A percentile compares a stretch with the other conserved stretches of the same genome.
These are phyloP conservation scores for Drosophila macrospina DNA, from an alignment of 2,888 invertebrate species.

Conservation along the genomic window DNA sequence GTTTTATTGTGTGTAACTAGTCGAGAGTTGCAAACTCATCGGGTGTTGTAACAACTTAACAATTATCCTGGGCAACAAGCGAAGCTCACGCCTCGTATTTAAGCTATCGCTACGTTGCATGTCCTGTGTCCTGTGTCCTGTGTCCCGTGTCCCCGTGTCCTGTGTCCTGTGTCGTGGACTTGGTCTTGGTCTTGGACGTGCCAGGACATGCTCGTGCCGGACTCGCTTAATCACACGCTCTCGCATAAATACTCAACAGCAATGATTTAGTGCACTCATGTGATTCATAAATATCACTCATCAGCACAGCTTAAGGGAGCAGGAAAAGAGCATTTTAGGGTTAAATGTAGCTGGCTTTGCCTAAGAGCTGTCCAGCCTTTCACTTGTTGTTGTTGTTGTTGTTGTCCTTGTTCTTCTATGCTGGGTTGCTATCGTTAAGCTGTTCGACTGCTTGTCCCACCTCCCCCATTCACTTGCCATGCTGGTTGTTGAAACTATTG, in stretches of 20 bases:
- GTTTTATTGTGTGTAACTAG: background rate
- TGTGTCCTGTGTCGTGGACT: background rate
- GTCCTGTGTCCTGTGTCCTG: background rate
- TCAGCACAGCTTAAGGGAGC: constrained; percentile 41
- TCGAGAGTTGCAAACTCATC: background rate
- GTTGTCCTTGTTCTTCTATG: too few relatives aligned
- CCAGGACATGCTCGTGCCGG: constrained; percentile 38
- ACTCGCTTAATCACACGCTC: constrained; percentile 55
- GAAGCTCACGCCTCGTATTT: constrained; percentile 54
- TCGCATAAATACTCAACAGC: constrained; percentile 35
- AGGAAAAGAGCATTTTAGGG: background rate
- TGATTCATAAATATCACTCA: constrained; percentile 81
- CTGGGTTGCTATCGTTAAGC: constrained; percentile 51
- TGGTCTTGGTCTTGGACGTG: constrained; percentile 34
- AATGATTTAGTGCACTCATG: constrained; percentile 73
- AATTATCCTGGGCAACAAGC: constrained; percentile 54
- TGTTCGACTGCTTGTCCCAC: constrained; percentile 24
- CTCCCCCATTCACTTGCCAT: background rate
- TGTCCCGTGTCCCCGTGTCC: background rate
- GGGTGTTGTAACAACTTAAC: constrained; percentile 34
- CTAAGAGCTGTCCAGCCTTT: constrained; percentile 10
- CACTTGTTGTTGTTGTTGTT: constrained; percentile 16
- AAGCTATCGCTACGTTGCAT: constrained; percentile 28
- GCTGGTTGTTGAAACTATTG: constrained; percentile 28
- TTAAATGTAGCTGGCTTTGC: background rate